Evolutionary conservation across 2,113 vertebrate genomes (phyloP).

Genomic region (Mus pahari): DNA sequence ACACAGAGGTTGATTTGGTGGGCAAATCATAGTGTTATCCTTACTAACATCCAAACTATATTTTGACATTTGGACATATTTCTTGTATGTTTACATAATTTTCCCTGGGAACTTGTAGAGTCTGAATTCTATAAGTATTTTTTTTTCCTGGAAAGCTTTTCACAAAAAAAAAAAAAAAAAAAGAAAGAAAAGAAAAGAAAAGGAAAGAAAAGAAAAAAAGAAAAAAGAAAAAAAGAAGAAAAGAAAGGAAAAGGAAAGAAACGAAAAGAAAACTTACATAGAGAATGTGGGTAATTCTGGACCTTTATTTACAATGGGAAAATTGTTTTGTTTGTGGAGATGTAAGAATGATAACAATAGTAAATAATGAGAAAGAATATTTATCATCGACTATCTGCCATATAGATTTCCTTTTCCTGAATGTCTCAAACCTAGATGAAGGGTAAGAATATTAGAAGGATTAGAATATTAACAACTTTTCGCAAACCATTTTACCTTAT

Average conservation of each 20-base stretch:
- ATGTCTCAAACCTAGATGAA: not conserved
- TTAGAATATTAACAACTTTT: not conserved
- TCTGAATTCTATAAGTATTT: not conserved
- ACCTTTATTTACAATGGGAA: not conserved
- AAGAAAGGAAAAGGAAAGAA: too few species aligned
- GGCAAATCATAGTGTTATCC: not conserved
- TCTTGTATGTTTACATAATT: not conserved
- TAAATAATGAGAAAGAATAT: not conserved
- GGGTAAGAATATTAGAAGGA: not conserved
- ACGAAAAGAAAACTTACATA: not conserved
- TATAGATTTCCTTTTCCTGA: not conserved
- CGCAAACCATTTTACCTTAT: not conserved
- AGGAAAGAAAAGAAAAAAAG: too few species aligned
- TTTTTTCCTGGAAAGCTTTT: not conserved
- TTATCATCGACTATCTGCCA: not conserved
- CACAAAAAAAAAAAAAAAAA: not conserved
- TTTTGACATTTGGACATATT: not conserved
- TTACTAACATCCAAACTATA: not conserved
- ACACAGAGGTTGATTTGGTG: not conserved
- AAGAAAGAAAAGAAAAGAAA: too few species aligned
- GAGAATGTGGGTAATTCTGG: not conserved
- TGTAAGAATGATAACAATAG: not conserved
- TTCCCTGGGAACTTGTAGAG: not conserved
- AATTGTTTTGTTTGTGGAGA: constrained; percentile 1
- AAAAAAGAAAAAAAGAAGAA: not conserved